These are phyloP conservation scores for Spinus olivaceus DNA, from an alignment of 2,797 vertebrate species.

Conservation along the genomic window DNA sequence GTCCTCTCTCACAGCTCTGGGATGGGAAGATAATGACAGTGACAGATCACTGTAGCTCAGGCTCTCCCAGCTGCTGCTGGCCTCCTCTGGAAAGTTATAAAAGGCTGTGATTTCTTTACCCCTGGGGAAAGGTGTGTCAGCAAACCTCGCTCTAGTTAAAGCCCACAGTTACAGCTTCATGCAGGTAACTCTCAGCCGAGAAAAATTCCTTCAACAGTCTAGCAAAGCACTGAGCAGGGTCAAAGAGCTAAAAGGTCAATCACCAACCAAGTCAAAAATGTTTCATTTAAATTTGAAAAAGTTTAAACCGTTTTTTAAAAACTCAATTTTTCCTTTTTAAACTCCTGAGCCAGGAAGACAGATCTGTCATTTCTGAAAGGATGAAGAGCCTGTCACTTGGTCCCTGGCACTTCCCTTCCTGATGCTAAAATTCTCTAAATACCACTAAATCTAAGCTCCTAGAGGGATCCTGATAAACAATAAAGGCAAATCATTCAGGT, in stretches of 20 bases:
- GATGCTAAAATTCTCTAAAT: background rate
- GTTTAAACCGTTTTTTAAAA: fast-evolving
- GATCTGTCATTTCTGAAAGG: background rate
- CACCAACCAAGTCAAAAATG: background rate
- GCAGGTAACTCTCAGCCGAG: background rate
- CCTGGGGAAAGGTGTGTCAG: background rate
- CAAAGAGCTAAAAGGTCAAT: background rate
- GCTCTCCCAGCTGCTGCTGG: fast-evolving
- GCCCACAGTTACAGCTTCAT: background rate
- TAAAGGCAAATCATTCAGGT: background rate
- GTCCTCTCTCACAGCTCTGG: background rate
- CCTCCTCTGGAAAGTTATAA: background rate
- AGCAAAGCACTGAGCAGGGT: background rate
- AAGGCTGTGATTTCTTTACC: background rate
- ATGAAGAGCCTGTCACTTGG: background rate
- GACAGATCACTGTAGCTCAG: background rate
- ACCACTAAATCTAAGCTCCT: background rate
- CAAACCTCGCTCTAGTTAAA: background rate
- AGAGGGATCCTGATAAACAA: background rate
- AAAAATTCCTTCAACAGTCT: background rate
- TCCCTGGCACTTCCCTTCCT: background rate
- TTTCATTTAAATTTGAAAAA: background rate
- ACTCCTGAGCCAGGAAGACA: background rate
- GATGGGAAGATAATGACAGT: background rate
- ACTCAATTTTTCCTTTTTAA: background rate